Conservation (phyloP, 2,113 vertebrate species). For the Pungitius pungitius region DNA sequence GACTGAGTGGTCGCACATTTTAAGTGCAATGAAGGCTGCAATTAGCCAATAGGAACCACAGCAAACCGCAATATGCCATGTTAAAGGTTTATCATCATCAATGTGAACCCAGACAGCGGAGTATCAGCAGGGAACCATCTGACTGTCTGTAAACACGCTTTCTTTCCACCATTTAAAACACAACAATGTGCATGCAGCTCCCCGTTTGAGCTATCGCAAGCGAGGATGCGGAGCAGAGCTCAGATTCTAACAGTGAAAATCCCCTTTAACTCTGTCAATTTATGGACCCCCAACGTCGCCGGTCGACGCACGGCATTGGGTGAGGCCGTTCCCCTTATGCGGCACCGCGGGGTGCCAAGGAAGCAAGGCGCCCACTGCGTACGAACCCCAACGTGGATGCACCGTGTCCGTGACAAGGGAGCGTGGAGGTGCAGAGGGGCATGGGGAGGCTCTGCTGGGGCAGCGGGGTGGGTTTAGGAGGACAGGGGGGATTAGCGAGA, state of each 20-base stretch:
- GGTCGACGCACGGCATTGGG: background rate
- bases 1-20: background rate
- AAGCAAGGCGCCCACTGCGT: background rate
- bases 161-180: background rate
- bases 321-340: background rate
- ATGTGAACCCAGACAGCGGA: background rate
- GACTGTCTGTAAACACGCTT: background rate
- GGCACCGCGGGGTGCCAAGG: background rate
- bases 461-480: slow-evolving; percentile 44
- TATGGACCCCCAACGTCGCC: background rate
- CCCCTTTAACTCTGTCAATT: background rate
- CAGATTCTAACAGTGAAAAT: background rate
- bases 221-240: background rate
- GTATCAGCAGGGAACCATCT: too few relatives aligned
- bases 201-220: background rate
- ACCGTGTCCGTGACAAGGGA: slow-evolving; percentile 57
- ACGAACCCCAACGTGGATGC: background rate
- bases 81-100: background rate
- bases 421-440: slow-evolving; percentile 64
- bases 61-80: background rate
- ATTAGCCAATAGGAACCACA: background rate
- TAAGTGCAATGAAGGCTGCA: background rate
- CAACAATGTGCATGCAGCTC: background rate
- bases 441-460: slow-evolving; percentile 73
- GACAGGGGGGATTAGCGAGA: slow-evolving; percentile 90